Percentiles rank a stretch among this genome's conserved stretches.
These are phyloP conservation scores for Neoscelio sp. DNA, from an alignment of 2,888 invertebrate genomes.

Conservation along the genomic window DNA sequence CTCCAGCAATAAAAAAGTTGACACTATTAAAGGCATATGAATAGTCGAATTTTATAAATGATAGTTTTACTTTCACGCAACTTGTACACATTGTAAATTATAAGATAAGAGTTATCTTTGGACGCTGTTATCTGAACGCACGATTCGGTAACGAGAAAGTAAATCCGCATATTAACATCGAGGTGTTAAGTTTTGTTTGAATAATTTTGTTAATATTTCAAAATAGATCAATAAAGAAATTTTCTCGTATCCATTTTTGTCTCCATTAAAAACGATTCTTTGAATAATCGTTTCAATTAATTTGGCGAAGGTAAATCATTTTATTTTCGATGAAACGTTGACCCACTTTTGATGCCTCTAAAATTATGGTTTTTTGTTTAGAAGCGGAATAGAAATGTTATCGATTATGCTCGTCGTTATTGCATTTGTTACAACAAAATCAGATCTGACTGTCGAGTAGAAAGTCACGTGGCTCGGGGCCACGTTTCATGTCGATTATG, in stretches of 20 bases:
- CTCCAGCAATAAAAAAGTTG: slow-evolving; percentile 30
- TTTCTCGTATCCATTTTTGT: no score
- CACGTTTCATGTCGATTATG: slow-evolving; percentile 50
- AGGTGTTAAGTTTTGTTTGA: neutral
- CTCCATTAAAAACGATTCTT: no score
- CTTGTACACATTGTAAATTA: slow-evolving; percentile 62
- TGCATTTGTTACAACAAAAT: slow-evolving; percentile 25
- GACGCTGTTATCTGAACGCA: slow-evolving; percentile 38
- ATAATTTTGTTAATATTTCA: neutral
- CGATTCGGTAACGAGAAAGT: slow-evolving; percentile 29
- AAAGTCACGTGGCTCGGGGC: slow-evolving; percentile 57
- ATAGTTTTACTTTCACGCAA: slow-evolving; percentile 53
- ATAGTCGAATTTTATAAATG: slow-evolving; percentile 59
- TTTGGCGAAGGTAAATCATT: no score
- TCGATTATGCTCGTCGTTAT: neutral
- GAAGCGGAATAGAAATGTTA: slow-evolving; percentile 1
- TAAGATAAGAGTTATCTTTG: slow-evolving; percentile 57
- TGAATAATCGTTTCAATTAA: no score
- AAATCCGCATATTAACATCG: slow-evolving; percentile 30
- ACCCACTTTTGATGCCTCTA: no score
- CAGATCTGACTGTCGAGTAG: slow-evolving; percentile 47
- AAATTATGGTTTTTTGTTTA: neutral
- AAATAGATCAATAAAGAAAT: no score
- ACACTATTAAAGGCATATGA: slow-evolving; percentile 33
- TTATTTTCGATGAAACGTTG: no score